Percentiles rank a stretch among this genome's conserved stretches.
Conservation (phyloP, 2,888 invertebrate genomes). For the Odontothrips loti region DNA sequence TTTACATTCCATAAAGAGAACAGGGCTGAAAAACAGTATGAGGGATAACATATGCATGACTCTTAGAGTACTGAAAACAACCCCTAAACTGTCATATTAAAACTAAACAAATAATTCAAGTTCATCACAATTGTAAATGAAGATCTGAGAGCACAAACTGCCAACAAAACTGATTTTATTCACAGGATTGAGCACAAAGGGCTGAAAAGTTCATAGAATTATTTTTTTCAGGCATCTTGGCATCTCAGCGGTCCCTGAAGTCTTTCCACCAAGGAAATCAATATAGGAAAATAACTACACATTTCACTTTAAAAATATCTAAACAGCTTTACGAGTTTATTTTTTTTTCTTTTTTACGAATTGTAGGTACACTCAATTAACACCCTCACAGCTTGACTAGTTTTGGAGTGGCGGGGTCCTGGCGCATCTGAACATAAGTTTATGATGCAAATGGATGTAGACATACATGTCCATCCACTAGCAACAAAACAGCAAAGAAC, state of each 20-base stretch:
- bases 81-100: neutral
- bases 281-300: slow-evolving; percentile 23
- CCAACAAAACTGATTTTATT: neutral
- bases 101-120: neutral
- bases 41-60: neutral
- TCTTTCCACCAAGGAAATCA: slow-evolving; percentile 9
- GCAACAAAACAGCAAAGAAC: slow-evolving; percentile 15
- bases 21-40: neutral
- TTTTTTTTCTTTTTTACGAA: neutral
- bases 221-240: neutral
- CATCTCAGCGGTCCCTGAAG: slow-evolving; percentile 5
- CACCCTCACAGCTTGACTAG: slow-evolving; percentile 25
- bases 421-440: slow-evolving; percentile 17
- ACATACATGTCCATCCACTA: neutral
- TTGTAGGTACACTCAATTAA: slow-evolving; percentile 18
- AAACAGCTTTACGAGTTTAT: neutral
- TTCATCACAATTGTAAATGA: slow-evolving; percentile 8
- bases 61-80: neutral
- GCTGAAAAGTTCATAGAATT: neutral
- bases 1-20: neutral
- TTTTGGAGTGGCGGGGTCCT: slow-evolving; percentile 24
- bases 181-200: neutral
- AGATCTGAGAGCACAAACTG: neutral
- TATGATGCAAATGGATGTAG: neutral
- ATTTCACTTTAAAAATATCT: slow-evolving; percentile 21